Base-by-base conservation (phyloP, 2,888 invertebrate genomes). In the Cenopis cana region DNA sequence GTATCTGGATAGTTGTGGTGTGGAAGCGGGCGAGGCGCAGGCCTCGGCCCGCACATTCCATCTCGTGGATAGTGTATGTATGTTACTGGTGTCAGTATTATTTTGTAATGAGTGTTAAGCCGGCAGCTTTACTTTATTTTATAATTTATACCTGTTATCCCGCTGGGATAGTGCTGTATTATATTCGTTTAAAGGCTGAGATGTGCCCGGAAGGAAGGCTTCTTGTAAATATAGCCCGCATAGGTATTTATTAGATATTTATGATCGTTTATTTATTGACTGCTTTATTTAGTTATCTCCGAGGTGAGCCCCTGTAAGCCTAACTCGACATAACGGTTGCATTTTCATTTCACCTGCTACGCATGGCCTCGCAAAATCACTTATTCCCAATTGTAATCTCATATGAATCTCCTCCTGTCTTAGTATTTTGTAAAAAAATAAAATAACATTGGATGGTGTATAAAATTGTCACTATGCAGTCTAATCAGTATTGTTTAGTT, bases 171-270 rank as follows among this genome's bases (percentile, higher is more conserved):
- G 87, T 89, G 89, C 89, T 93, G 93, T 93, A 93, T 91, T 92
- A 91, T 92, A 91, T 90, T 90, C 88, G 90, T 91, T 90, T 86
- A 88, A 91, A 89, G 93, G 90, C 91, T 89, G 89, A 90, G 83
- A 87, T 82, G 87, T 88, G 90, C 88, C 92, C 88, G 83, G 81
- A 85, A 81, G 85, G 85, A 89, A 87, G 91, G 91, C 90, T 90
- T 90, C 89, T 87, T 93, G 93, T 93, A 93, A 89, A 93, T 93
- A 93, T 93, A 91, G 92, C 90, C 90, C 82, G 78, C 85, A 89
- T 93, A 94, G 93, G 93, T 94, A 94, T 94, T 94, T 94, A 94
- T 93, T 93, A 94, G 93, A 94, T 94, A 93, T 93, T 94, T 93
- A 93, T 93, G 89, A 93, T 93, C 85, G 89, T 93, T 94, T 93